Percentiles rank a stretch among this genome's conserved stretches.
phyloP scores from a whole-genome alignment of 2,797 vertebrate species.

The Oceanodroma leucorhoa region DNA sequence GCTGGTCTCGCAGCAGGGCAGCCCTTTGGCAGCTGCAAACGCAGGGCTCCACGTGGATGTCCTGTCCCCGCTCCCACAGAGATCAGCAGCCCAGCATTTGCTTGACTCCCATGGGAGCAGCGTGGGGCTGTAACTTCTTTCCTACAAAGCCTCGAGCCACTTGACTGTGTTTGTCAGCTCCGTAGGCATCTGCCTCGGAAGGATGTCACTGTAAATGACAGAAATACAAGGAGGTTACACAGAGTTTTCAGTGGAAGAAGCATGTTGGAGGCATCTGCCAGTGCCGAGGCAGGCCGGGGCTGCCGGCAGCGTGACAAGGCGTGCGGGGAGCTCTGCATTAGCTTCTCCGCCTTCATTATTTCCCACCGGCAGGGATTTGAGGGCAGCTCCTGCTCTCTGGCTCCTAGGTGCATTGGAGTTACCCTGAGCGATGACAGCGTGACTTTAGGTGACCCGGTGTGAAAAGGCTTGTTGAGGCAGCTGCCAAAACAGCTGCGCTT shows the following conservation, averaged over 20 bases:
- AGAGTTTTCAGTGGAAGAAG: background rate
- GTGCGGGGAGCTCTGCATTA: background rate
- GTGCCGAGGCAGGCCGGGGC: background rate
- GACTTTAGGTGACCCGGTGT: background rate
- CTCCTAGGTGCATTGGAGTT: background rate
- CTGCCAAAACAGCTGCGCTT: background rate
- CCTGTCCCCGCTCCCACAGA: background rate
- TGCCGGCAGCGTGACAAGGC: background rate
- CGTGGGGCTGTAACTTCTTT: accelerated
- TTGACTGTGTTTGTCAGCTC: background rate
- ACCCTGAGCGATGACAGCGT: accelerated
- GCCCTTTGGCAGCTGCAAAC: background rate
- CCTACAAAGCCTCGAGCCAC: background rate
- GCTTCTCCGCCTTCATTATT: background rate
- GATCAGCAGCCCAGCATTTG: background rate
- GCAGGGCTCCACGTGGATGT: accelerated
- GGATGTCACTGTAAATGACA: background rate
- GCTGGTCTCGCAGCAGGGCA: accelerated
- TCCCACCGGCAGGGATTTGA: background rate
- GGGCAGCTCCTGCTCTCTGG: background rate
- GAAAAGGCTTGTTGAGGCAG: background rate
- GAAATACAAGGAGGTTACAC: background rate
- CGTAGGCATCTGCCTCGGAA: background rate
- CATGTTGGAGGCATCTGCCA: background rate
- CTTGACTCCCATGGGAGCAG: background rate